Percentiles rank a stretch among this genome's conserved stretches.
phyloP scores from a whole-genome alignment of 2,797 vertebrate genomes.

The Squalus acanthias region DNA sequence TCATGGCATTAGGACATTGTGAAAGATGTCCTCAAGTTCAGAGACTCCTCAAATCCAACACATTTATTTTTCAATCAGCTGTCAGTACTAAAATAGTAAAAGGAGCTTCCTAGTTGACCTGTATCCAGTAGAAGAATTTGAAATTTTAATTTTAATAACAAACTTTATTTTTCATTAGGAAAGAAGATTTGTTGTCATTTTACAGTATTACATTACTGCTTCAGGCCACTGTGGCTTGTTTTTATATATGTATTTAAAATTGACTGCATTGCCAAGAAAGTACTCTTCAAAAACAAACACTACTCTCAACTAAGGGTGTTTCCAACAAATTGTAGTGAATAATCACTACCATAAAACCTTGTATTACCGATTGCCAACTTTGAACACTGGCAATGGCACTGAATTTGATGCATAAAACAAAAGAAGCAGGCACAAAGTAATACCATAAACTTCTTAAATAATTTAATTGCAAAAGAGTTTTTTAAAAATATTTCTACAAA shows the following conservation, averaged over 20 bases:
- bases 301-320: constrained; percentile 39
- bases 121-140: neutral
- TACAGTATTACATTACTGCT: neutral
- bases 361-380: neutral
- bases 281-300: neutral
- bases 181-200: neutral
- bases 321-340: constrained; percentile 54
- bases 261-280: neutral
- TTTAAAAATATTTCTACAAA: constrained; percentile 85
- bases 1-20: neutral
- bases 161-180: neutral
- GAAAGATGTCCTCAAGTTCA: neutral
- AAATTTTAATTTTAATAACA: neutral
- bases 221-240: neutral
- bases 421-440: constrained; percentile 48
- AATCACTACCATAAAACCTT: constrained; percentile 49
- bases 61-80: neutral
- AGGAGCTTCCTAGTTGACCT: neutral
- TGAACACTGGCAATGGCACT: neutral
- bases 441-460: constrained; percentile 77
- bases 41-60: neutral
- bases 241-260: neutral
- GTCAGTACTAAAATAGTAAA: neutral
- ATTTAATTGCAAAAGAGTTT: constrained; percentile 80
- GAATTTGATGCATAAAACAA: constrained; percentile 32